Conservation (phyloP, 1,140 invertebrate genomes). For the Nasonia giraulti region DNA sequence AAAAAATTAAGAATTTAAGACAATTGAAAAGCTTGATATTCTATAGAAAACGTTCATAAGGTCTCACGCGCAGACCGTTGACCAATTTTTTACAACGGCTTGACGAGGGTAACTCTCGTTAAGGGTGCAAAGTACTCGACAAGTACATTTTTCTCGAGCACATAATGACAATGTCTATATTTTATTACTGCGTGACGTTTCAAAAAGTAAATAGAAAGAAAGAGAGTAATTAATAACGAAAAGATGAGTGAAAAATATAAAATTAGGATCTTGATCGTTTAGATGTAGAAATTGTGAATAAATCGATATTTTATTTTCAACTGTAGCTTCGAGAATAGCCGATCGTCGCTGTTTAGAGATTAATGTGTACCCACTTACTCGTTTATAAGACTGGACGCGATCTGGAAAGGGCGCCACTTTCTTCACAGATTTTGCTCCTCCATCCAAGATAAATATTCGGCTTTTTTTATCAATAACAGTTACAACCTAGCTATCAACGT, state of each 20-base stretch:
- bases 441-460: neutral
- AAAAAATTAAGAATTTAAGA: constrained; percentile 12
- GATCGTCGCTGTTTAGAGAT: constrained; percentile 57
- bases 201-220: constrained; percentile 59
- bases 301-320: constrained; percentile 42
- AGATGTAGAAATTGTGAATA: constrained; percentile 45
- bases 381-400: constrained; percentile 55
- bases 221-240: constrained; percentile 59
- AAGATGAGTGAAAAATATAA: constrained; percentile 24
- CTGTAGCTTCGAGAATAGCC: constrained; percentile 54
- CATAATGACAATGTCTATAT: constrained; percentile 68
- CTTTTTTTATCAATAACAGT: constrained; percentile 2
- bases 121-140: constrained; percentile 52
- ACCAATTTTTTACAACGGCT: constrained; percentile 59
- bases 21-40: constrained; percentile 27
- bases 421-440: constrained; percentile 3
- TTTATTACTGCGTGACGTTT: constrained; percentile 69
- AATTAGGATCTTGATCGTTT: constrained; percentile 41
- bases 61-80: constrained; percentile 50
- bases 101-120: constrained; percentile 18
- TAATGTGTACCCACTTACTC: constrained; percentile 56
- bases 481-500: neutral
- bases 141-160: constrained; percentile 60
- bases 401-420: constrained; percentile 39
- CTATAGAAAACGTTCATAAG: constrained; percentile 34